Evolutionary conservation across 2,113 vertebrate genomes (phyloP), one percentile per base, ranked within the genome.

Genomic region (Macquaria australasica): DNA sequence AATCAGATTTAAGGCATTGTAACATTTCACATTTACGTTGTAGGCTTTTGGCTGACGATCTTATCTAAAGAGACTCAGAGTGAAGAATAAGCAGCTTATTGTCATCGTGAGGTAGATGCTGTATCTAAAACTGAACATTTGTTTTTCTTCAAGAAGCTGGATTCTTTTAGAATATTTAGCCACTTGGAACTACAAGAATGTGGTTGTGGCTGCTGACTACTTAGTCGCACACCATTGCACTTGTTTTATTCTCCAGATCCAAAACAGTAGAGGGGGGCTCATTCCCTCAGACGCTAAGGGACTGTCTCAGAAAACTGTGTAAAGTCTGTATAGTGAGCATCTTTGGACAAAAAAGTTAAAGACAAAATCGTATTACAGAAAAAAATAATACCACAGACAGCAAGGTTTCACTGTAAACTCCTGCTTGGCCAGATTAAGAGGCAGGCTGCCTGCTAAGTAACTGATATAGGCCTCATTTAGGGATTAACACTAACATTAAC

Each of bases 1-100:
- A 87, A 91, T 81, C 77, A 69, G 90, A 85, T 87, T 87, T 68
- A 34, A 64, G 71, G 63, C 68, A 86, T 64, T 85, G 66, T 77
- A 86, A 71, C 37, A 23, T 72, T 87, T 83, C 60, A 78, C n/a
- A 16, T 86, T 86, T 74, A 73, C 18, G 21, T 77, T 92, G 59
- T 16, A 75, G 82, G 66, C 74, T 64, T 84, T 80, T 78, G 59
- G 68, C 64, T 58, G 21, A 80, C 25, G 20, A 79, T 87, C 75
- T 71, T 34, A 48, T 85, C 73, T 41, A 20, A 86, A 73, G 68
- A 75, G 43, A 81, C 25, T 83, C 23, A 25, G 45, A 34, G 59
- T 45, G 60, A 84, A 28, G 76, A 75, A 43, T 79, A 91, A 91
- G 71, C 69, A 15, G 78, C 83, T 89, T 92, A 90, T 50, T 34